These are phyloP conservation scores for Scyliorhinus canicula DNA, from an alignment of 2,797 vertebrate genomes.

Conservation along the genomic window DNA sequence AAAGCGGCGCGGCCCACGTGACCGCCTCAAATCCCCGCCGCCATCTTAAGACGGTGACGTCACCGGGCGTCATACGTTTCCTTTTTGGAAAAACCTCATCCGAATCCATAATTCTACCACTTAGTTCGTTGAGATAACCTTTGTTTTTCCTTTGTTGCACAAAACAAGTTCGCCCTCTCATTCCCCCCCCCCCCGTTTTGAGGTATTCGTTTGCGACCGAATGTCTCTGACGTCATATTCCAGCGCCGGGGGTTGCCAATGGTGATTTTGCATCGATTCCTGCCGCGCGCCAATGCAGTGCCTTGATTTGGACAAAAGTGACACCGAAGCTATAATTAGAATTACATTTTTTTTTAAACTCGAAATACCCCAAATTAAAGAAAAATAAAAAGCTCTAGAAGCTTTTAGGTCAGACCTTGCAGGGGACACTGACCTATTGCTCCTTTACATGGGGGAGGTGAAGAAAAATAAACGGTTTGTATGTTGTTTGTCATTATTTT, in stretches of 20 bases:
- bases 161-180: too few species aligned
- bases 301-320: neutral
- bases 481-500: too few species aligned
- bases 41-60: neutral
- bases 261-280: neutral
- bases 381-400: too few species aligned
- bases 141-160: neutral
- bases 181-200: neutral
- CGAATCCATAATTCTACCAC: neutral
- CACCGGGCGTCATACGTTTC: neutral
- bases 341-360: neutral
- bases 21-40: conserved; percentile 5
- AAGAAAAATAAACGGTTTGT: too few species aligned
- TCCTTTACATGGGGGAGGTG: too few species aligned
- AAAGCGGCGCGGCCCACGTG: neutral
- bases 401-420: too few species aligned
- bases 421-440: too few species aligned
- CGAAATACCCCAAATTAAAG: too few species aligned
- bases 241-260: neutral
- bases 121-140: neutral
- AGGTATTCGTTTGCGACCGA: too few species aligned
- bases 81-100: neutral
- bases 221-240: neutral
- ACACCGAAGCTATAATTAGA: neutral
- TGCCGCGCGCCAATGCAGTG: neutral